Conservation (phyloP, 2,113 vertebrate genomes). For the Onychostoma macrolepis region DNA sequence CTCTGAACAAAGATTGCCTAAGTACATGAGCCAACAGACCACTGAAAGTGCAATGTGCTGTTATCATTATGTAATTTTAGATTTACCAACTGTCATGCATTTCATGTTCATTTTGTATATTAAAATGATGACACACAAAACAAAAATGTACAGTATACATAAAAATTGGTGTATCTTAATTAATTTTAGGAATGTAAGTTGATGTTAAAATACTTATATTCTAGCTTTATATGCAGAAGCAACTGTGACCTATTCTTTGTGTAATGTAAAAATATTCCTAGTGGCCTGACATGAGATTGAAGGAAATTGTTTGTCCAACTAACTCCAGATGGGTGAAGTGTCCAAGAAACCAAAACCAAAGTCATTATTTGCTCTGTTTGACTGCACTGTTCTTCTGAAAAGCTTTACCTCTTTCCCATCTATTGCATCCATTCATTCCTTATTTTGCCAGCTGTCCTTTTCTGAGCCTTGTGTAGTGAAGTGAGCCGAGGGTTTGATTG, state of each 20-base stretch:
- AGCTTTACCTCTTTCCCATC: constrained; percentile 49
- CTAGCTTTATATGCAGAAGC: neutral
- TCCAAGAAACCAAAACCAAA: neutral
- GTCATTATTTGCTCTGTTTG: neutral
- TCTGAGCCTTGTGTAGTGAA: constrained; percentile 45
- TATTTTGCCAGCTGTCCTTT: constrained; percentile 59
- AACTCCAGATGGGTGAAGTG: neutral
- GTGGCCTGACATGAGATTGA: neutral
- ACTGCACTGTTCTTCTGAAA: neutral
- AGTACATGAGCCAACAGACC: neutral
- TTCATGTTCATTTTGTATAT: neutral
- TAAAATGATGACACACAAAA: neutral
- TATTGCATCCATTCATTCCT: constrained; percentile 66
- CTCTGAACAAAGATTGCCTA: neutral
- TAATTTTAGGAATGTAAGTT: neutral
- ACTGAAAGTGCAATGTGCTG: neutral
- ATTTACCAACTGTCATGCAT: neutral
- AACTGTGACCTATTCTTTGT: neutral
- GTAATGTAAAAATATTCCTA: neutral
- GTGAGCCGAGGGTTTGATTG: constrained; percentile 39
- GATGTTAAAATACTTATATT: neutral
- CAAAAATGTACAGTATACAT: neutral
- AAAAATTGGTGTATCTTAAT: neutral
- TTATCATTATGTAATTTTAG: neutral
- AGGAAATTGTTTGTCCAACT: neutral